These are phyloP conservation scores for Phoeniculus purpureus DNA, from an alignment of 2,797 vertebrate species.

Conservation along the genomic window DNA sequence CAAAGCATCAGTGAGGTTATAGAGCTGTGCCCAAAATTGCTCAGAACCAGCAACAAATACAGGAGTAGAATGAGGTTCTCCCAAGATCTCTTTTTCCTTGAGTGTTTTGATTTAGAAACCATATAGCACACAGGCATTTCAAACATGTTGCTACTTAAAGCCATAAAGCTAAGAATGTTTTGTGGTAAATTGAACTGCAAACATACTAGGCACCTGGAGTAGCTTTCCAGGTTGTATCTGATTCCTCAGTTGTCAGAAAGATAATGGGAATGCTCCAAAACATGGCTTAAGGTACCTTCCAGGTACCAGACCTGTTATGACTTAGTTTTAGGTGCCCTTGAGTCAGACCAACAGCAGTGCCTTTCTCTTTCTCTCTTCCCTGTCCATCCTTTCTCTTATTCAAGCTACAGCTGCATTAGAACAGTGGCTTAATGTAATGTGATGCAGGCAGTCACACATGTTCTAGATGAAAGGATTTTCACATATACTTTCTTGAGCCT, in stretches of 20 bases:
- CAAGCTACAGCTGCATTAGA: neutral
- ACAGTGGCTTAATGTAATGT: neutral
- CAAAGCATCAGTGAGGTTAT: neutral
- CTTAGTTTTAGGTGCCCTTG: neutral
- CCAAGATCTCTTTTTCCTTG: neutral
- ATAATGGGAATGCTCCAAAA: neutral
- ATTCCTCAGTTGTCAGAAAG: neutral
- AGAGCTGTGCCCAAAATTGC: neutral
- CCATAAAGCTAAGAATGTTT: neutral
- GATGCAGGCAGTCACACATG: neutral
- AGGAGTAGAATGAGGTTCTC: neutral
- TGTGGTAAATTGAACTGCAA: neutral
- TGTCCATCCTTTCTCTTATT: neutral
- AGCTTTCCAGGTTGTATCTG: neutral
- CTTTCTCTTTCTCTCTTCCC: neutral
- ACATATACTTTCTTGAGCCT: no score
- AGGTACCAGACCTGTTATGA: neutral
- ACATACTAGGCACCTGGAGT: rapidly evolving
- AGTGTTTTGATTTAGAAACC: neutral
- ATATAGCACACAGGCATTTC: neutral
- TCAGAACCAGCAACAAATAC: neutral
- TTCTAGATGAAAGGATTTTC: neutral
- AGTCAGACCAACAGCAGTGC: neutral
- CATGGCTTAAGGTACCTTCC: neutral
- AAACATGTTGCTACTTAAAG: neutral